Evolutionary conservation across 2,797 vertebrate genomes (phyloP).

Genomic region (Lophotriccus pileatus): DNA sequence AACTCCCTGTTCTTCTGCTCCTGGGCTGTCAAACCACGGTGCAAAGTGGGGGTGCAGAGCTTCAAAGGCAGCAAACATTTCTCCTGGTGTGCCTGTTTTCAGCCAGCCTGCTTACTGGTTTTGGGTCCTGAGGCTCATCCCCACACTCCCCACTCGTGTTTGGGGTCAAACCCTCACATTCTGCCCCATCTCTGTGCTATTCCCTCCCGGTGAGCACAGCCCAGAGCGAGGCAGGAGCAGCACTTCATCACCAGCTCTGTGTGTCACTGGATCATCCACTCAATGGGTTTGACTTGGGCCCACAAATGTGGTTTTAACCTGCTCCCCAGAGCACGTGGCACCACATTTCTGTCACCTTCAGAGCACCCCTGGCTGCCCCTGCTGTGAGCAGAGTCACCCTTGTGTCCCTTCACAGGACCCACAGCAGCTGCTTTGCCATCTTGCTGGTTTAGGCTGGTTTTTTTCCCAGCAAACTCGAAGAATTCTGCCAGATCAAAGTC

Average conservation of each 20-base stretch:
- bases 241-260: rapidly evolving
- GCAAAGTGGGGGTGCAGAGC: neutral
- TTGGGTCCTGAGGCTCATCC: neutral
- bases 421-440: neutral
- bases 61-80: neutral
- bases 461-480: neutral
- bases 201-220: neutral
- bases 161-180: neutral
- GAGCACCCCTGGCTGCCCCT: neutral
- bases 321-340: rapidly evolving
- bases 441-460: no score
- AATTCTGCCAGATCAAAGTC: neutral
- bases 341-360: rapidly evolving
- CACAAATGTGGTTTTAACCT: no score
- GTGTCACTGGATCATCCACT: rapidly evolving
- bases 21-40: neutral
- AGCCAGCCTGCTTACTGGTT: neutral
- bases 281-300: neutral
- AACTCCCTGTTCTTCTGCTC: neutral
- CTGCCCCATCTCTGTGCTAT: neutral
- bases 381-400: neutral
- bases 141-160: neutral
- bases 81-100: neutral
- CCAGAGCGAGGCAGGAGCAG: neutral
- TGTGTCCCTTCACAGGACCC: neutral